Conservation (phyloP, 2,113 vertebrate species). For the Elephas maximus region DNA sequence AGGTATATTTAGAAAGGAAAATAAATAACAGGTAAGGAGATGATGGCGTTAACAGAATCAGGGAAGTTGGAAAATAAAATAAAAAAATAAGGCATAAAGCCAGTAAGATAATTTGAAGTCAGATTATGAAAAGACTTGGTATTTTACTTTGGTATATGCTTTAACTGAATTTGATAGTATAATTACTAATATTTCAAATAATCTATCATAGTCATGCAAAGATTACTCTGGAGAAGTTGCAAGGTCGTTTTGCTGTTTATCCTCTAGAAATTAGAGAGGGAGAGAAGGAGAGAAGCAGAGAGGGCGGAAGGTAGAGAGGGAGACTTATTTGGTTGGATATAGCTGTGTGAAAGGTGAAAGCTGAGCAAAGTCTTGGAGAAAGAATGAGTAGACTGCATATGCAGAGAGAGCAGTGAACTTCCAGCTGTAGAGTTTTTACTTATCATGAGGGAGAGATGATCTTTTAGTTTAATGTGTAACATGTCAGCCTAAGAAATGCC, state of each 20-base stretch:
- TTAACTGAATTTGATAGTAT: not conserved
- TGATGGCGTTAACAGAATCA: not conserved
- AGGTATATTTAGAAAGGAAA: conserved; percentile 13
- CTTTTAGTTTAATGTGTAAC: not conserved
- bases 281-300: not conserved
- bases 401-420: not conserved
- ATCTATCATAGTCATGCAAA: not conserved
- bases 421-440: not conserved
- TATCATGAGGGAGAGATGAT: not conserved
- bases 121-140: not conserved
- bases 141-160: not conserved
- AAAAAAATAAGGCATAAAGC: not conserved
- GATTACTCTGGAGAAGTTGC: not conserved
- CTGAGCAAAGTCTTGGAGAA: not conserved
- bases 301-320: too few relatives aligned
- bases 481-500: not conserved
- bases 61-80: conserved; percentile 1
- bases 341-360: not conserved
- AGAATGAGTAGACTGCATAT: not conserved
- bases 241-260: not conserved
- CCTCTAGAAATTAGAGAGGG: not conserved
- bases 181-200: not conserved
- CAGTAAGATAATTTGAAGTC: not conserved
- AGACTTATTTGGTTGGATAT: not conserved
- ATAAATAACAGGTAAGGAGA: not conserved